phyloP scores from a whole-genome alignment of 2,113 vertebrate genomes.

The Galbula dea region DNA sequence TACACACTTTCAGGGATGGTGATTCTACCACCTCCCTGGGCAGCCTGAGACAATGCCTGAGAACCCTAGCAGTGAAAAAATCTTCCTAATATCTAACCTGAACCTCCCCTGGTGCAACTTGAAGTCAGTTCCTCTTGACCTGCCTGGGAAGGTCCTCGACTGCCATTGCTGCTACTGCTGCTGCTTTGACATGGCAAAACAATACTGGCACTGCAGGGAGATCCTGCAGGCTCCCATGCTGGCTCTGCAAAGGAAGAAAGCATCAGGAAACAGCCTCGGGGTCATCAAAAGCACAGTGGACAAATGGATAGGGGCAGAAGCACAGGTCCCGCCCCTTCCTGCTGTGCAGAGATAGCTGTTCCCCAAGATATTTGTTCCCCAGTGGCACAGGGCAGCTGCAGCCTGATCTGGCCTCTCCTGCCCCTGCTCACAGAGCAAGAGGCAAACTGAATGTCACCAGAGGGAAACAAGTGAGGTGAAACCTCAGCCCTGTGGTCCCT shows the following conservation, averaged over 20 bases:
- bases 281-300: fast-evolving
- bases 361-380: not conserved
- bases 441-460: fast-evolving
- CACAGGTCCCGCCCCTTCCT: not conserved
- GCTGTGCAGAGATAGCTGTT: not conserved
- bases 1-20: too few species aligned
- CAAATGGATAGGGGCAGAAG: not conserved
- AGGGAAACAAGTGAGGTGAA: not conserved
- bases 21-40: too few species aligned
- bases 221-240: not conserved
- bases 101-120: too few species aligned
- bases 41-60: too few species aligned
- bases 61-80: too few species aligned
- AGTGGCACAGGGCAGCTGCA: fast-evolving
- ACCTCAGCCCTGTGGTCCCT: not conserved
- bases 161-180: not conserved
- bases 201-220: not conserved
- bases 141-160: too few species aligned
- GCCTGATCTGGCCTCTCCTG: not conserved
- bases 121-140: too few species aligned
- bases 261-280: not conserved
- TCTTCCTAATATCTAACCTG: too few species aligned
- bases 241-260: not conserved
- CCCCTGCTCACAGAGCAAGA: not conserved
- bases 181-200: not conserved